Evolutionary conservation across 2,888 invertebrate genomes (phyloP), one percentile per base, ranked within the genome.

Genomic region (Eilema caniola): DNA sequence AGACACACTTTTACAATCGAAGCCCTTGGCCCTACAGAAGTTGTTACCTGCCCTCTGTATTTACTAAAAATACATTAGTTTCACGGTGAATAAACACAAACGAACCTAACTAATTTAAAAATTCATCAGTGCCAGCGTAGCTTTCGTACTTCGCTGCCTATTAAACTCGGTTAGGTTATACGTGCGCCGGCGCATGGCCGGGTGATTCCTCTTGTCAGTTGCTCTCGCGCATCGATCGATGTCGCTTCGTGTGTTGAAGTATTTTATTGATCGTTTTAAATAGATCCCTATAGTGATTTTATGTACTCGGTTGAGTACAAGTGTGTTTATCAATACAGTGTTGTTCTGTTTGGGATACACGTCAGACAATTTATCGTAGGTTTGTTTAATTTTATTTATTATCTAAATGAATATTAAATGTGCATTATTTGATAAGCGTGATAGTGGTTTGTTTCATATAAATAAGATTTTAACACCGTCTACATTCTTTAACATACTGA

Each of bases 21-120:
- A 91, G 90, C 92, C 92, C 94, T 93, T 92, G 90, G 91, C 89
- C 91, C 92, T 90, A 85, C 85, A 85, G 85, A 88, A 86, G 85
- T 89, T 83, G 86, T 90, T 94, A 94, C 95, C 94, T 94, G 94
- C 88, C 88, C 88, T 87, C 86, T 86, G 86, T 90, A 90, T 91
- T 90, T 88, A 91, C 93, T 93, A 94, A 93, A 95, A 95, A 94
- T 94, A 95, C 91, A 89, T 89, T 86, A 85, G 88, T 88, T 91
- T 88, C 89, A 92, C 90, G 91, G 89, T 90, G 93, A 89, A 93
- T 92, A 94, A 93, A 94, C 93, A 93, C 80, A 77, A 76, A 69
- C 69, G 66, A 72, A 88, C 8, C 77, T 85, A 31, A 67, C 80
- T 72, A 70, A 76, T 74, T 87, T 69, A 62, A 82, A 81, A 80